These are phyloP conservation scores for Acanthaster planci DNA, from an alignment of 35 echinoderm and acorn worm genomes.

Conservation along the genomic window DNA sequence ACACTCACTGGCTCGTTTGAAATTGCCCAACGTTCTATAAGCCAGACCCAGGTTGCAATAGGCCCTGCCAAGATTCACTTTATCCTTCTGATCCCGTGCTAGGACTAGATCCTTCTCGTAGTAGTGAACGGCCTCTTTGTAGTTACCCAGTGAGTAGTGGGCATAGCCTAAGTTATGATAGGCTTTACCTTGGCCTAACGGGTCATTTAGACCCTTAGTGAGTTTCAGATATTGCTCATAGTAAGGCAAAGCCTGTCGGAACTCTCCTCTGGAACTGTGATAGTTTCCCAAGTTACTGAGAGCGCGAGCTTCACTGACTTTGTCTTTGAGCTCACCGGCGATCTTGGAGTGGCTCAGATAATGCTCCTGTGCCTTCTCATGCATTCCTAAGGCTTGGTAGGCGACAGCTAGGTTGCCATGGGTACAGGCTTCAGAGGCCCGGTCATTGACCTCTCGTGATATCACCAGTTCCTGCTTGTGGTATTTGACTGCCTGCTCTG, in stretches of 20 bases:
- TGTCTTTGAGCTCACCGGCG: conserved; percentile 85
- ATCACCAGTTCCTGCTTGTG: conserved; percentile 97
- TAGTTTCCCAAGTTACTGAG: conserved; percentile 94
- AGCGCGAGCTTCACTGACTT: conserved; percentile 81
- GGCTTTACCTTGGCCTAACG: conserved; percentile 80
- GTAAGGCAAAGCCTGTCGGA: conserved; percentile 88
- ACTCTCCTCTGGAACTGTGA: conserved; percentile 86
- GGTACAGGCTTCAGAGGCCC: conserved; percentile 80
- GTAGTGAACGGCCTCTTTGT: conserved; percentile 91
- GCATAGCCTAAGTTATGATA: conserved; percentile 97
- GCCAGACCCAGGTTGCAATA: conserved; percentile 98
- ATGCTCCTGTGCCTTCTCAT: conserved; percentile 95
- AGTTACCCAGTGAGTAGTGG: conserved; percentile 92
- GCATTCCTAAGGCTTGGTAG: conserved; percentile 92
- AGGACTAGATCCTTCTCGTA: conserved; percentile 89
- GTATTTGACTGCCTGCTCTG: conserved; percentile 95
- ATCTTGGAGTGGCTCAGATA: conserved; percentile 83
- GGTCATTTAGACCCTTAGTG: conserved; percentile 64
- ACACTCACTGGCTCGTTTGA: conserved; percentile 79
- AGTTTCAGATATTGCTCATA: conserved; percentile 82
- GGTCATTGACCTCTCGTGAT: conserved; percentile 94
- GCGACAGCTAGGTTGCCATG: conserved; percentile 96
- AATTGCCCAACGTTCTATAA: conserved; percentile 89
- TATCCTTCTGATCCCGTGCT: conserved; percentile 86
- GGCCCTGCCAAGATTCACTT: conserved; percentile 88